Evolutionary conservation across 2,113 vertebrate genomes (phyloP).

Genomic region (Prunella himalayana): DNA sequence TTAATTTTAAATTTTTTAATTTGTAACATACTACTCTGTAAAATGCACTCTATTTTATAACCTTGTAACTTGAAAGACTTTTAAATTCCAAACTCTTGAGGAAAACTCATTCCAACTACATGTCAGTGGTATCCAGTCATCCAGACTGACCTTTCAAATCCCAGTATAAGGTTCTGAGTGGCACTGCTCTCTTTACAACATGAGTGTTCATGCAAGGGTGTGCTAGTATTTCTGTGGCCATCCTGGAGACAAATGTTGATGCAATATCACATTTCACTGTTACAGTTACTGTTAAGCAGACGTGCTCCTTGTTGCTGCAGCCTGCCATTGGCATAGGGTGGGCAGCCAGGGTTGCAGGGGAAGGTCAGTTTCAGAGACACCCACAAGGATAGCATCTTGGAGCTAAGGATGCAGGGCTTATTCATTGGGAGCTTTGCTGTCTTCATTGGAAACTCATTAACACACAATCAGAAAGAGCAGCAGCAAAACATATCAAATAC

Average conservation of each 20-base stretch:
- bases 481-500: not conserved
- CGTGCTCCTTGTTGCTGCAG: not conserved
- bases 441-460: not conserved
- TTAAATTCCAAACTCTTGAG: not conserved
- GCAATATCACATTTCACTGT: not conserved
- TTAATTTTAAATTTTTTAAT: not conserved
- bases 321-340: not conserved
- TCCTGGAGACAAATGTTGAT: not conserved
- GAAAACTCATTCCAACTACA: constrained; percentile 22
- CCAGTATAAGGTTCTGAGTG: not conserved
- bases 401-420: not conserved
- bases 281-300: not conserved
- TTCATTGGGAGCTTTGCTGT: not conserved
- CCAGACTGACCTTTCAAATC: constrained; percentile 35
- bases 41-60: constrained; percentile 27
- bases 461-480: not conserved
- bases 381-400: not conserved
- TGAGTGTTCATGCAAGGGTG: not conserved
- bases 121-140: not conserved
- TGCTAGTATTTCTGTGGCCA: not conserved
- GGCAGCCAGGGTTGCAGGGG: not conserved
- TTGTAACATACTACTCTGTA: not conserved
- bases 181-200: not conserved
- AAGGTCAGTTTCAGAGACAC: not conserved
- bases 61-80: constrained; percentile 38